phyloP scores from a whole-genome alignment of 2,888 invertebrate genomes.

The Chaetogeoica ovagalla region DNA sequence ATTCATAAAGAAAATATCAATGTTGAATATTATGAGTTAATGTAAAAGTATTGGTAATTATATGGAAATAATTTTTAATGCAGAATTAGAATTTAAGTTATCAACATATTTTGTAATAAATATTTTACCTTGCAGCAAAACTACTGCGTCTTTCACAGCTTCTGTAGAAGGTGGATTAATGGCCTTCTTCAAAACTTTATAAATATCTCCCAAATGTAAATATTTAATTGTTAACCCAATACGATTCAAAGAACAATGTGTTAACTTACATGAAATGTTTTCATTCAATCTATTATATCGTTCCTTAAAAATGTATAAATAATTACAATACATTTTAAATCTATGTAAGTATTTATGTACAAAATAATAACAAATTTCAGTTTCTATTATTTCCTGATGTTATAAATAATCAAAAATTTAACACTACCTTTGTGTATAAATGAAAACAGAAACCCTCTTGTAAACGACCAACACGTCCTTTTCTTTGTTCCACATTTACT shows the following conservation, averaged over 20 bases:
- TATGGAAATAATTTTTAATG: not conserved
- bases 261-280: conserved; percentile 95
- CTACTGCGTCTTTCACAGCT: conserved; percentile 97
- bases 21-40: not conserved
- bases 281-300: conserved; percentile 76
- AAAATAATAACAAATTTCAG: not conserved
- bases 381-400: not conserved
- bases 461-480: conserved; percentile 94
- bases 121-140: conserved; percentile 64
- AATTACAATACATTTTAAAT: too few species aligned
- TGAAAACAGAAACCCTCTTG: conserved; percentile 92
- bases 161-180: conserved; percentile 97
- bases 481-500: conserved; percentile 91
- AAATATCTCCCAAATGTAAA: conserved; percentile 85
- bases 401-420: not conserved
- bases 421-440: conserved; percentile 69
- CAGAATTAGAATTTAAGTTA: not conserved
- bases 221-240: conserved; percentile 89
- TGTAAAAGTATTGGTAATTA: not conserved
- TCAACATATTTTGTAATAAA: not conserved
- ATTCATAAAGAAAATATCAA: too few species aligned
- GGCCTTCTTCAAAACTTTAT: conserved; percentile 91
- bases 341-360: too few species aligned
- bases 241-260: conserved; percentile 95
- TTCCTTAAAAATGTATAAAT: conserved; percentile 60